Percentiles rank a stretch among this genome's conserved stretches.
Conservation (phyloP, 1,140 invertebrate genomes). For the Drosophila triauraria region DNA sequence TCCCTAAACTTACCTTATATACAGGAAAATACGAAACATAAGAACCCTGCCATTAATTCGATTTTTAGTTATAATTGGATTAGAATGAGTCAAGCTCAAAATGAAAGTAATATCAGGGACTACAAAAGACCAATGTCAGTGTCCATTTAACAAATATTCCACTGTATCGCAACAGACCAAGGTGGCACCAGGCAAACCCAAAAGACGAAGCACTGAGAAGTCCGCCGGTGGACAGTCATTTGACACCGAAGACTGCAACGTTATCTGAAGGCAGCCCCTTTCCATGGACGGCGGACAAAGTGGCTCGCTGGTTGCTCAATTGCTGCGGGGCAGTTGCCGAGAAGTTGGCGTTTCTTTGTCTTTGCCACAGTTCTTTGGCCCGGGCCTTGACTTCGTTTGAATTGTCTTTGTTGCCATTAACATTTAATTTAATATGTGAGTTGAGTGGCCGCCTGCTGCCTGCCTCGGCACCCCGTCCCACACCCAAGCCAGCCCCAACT, state of each 20-base stretch:
- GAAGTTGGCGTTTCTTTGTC: constrained; percentile 45
- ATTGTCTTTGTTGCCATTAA: constrained; percentile 68
- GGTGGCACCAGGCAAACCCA: constrained; percentile 38
- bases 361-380: constrained; percentile 62
- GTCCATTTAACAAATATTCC: not conserved
- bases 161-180: constrained; percentile 13
- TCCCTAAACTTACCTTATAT: not conserved
- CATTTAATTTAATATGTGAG: constrained; percentile 70
- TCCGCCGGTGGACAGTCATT: constrained; percentile 57
- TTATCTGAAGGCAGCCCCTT: constrained; percentile 10
- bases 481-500: constrained; percentile 21
- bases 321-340: constrained; percentile 42
- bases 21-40: not conserved
- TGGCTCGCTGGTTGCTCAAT: constrained; percentile 42
- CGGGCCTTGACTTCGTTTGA: constrained; percentile 73
- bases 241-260: constrained; percentile 55
- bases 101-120: not conserved
- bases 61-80: not conserved
- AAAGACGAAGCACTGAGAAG: constrained; percentile 8
- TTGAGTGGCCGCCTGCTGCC: constrained; percentile 22
- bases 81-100: not conserved
- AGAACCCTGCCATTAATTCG: not conserved
- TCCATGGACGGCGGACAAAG: constrained; percentile 21
- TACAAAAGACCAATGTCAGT: not conserved
- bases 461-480: constrained; percentile 7